Conservation (phyloP, 1,140 invertebrate genomes). For the Planococcus citri region DNA sequence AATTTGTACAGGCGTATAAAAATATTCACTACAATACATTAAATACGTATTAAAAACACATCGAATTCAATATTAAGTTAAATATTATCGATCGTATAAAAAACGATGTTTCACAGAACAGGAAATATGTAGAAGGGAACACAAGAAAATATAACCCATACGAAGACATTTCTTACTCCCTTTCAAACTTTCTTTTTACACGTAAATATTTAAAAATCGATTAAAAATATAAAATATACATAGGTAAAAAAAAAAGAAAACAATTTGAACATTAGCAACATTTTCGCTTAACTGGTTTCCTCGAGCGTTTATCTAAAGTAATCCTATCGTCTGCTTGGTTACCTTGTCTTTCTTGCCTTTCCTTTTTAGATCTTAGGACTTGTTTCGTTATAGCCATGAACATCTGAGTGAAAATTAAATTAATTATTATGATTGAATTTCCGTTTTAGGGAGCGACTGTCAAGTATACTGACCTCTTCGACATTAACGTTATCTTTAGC, state of each 20-base stretch:
- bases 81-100: background rate
- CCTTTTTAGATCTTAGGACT: slow-evolving; percentile 54
- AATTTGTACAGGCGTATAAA: background rate
- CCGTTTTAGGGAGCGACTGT: slow-evolving; percentile 39
- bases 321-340: slow-evolving; percentile 35
- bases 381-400: slow-evolving; percentile 58
- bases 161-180: background rate
- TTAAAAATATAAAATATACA: slow-evolving; percentile 22
- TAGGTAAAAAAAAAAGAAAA: slow-evolving; percentile 22
- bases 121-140: background rate
- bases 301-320: slow-evolving; percentile 27
- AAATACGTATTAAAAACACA: background rate
- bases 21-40: background rate
- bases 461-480: slow-evolving; percentile 55
- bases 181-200: background rate
- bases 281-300: slow-evolving; percentile 30
- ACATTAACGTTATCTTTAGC: slow-evolving; percentile 99
- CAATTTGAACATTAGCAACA: slow-evolving; percentile 30
- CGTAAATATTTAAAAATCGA: slow-evolving; percentile 27
- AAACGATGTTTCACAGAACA: background rate
- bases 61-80: background rate
- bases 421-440: slow-evolving; percentile 24
- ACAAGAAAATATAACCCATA: background rate
- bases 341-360: slow-evolving; percentile 44
- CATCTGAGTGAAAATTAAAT: slow-evolving; percentile 41